These are phyloP conservation scores for Zootermopsis nevadensis DNA, from an alignment of 2,888 invertebrate species.

Conservation along the genomic window DNA sequence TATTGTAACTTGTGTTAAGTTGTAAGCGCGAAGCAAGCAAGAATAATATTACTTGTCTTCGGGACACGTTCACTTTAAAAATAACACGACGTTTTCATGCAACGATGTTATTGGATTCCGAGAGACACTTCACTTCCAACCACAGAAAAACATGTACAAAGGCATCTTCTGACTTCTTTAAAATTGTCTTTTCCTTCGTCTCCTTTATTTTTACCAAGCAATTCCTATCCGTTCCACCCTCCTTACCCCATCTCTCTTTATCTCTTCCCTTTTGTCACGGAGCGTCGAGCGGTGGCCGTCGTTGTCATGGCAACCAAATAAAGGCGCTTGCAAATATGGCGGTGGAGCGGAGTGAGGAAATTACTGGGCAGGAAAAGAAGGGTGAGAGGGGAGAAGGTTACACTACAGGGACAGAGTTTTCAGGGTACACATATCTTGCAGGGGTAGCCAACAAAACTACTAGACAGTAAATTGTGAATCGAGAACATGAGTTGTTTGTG, in stretches of 20 bases:
- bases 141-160: not conserved
- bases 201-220: conserved; percentile 29
- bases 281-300: conserved; percentile 53
- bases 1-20: not conserved
- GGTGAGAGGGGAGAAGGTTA: conserved; percentile 24
- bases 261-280: conserved; percentile 53
- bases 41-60: not conserved
- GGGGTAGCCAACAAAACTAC: not conserved
- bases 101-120: conserved; percentile 24
- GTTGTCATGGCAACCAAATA: conserved; percentile 54
- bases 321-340: conserved; percentile 54
- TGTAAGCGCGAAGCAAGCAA: not conserved
- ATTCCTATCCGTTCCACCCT: conserved; percentile 32
- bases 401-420: conserved; percentile 15
- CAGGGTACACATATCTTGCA: not conserved
- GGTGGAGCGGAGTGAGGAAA: conserved; percentile 47
- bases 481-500: too few relatives aligned
- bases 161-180: conserved; percentile 8
- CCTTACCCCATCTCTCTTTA: conserved; percentile 48
- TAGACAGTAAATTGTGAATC: not conserved
- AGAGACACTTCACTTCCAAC: not conserved
- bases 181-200: conserved; percentile 6
- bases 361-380: conserved; percentile 15
- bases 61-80: not conserved
- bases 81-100: not conserved